phyloP scores from a whole-genome alignment of 1,140 invertebrate species.

The Homalodisca vitripennis region DNA sequence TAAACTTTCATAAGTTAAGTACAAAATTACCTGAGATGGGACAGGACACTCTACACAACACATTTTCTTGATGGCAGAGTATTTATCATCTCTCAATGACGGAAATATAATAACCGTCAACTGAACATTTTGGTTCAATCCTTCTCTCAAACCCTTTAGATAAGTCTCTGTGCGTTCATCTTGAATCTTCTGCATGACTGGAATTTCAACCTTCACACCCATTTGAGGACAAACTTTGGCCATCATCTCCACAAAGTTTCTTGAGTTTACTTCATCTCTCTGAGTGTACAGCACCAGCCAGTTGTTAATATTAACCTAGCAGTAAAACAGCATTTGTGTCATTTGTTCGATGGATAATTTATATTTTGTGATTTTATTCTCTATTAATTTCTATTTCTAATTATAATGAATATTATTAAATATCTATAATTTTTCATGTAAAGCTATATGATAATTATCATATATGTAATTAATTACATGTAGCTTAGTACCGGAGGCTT shows the following conservation, averaged over 20 bases:
- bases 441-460: no score
- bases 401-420: no score
- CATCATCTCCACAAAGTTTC: constrained; percentile 63
- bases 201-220: constrained; percentile 61
- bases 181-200: constrained; percentile 52
- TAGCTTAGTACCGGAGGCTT: no score
- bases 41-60: constrained; percentile 80
- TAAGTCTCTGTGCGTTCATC: constrained; percentile 58
- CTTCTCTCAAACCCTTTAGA: constrained; percentile 54
- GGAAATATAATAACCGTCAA: constrained; percentile 80
- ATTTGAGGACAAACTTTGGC: constrained; percentile 57
- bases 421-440: no score
- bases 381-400: no score
- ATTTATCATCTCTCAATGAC: constrained; percentile 77
- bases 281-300: constrained; percentile 70
- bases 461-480: no score
- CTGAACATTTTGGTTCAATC: constrained; percentile 54
- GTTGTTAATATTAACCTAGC: constrained; percentile 53
- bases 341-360: no score
- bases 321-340: no score
- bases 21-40: constrained; percentile 69
- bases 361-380: no score
- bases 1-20: no score
- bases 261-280: constrained; percentile 57
- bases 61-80: constrained; percentile 83